Conservation (phyloP, 2,113 vertebrate species). For the Laticauda colubrina region DNA sequence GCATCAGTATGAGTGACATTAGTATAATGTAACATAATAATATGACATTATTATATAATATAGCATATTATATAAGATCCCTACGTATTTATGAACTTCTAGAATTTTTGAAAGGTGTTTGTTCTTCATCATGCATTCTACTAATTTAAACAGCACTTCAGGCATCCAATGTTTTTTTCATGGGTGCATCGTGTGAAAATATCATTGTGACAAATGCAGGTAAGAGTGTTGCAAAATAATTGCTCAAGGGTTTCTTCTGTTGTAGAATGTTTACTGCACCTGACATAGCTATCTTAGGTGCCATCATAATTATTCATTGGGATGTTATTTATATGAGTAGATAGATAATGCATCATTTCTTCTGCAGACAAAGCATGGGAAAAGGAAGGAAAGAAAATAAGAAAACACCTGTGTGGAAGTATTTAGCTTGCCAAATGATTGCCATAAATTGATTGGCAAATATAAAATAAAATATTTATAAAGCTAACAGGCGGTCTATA, state of each 20-base stretch:
- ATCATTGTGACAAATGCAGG: conserved; percentile 64
- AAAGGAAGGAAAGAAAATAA: not conserved
- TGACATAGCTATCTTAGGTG: conserved; percentile 55
- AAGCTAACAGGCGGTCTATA: not conserved
- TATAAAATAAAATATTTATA: not conserved
- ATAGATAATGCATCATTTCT: conserved; percentile 26
- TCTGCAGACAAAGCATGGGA: conserved; percentile 30
- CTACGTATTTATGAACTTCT: conserved; percentile 23
- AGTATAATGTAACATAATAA: not conserved
- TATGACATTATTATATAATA: not conserved
- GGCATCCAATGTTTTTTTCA: conserved; percentile 44
- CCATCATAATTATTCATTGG: conserved; percentile 57
- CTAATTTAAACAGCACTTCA: conserved; percentile 47
- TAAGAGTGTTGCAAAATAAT: conserved; percentile 59
- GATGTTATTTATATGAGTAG: conserved; percentile 45
- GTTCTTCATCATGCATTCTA: conserved; percentile 45
- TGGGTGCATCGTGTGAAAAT: conserved; percentile 42
- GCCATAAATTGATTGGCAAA: conserved; percentile 8
- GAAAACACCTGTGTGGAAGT: not conserved
- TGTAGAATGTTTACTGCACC: conserved; percentile 64
- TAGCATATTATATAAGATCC: not conserved
- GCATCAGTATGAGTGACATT: not conserved
- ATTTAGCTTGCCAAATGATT: conserved; percentile 10
- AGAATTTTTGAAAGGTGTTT: conserved; percentile 41
- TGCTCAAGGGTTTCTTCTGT: conserved; percentile 65